These are phyloP conservation scores for Limnothrissa miodon DNA, from an alignment of 2,113 vertebrate species.

Conservation along the genomic window DNA sequence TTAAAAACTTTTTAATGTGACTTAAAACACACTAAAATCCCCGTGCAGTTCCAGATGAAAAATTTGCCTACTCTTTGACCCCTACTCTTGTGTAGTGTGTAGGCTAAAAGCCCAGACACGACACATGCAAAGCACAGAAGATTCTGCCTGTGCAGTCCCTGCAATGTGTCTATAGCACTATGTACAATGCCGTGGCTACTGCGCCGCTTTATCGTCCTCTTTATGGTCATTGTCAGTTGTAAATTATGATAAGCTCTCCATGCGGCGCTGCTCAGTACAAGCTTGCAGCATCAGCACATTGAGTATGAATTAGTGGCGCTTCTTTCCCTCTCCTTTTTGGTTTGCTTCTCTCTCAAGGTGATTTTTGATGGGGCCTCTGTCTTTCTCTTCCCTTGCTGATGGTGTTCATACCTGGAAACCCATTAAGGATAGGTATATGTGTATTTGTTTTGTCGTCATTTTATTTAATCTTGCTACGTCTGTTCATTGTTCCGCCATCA, in stretches of 20 bases:
- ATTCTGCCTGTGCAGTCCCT: background rate
- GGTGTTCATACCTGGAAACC: background rate
- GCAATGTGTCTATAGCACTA: background rate
- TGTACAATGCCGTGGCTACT: background rate
- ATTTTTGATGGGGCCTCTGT: background rate
- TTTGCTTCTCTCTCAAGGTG: slow-evolving; percentile 4
- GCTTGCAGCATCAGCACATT: slow-evolving; percentile 10
- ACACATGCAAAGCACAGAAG: background rate
- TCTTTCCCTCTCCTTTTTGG: background rate
- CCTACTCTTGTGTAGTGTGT: too few relatives aligned
- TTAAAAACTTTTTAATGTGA: too few relatives aligned
- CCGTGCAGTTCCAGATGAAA: background rate
- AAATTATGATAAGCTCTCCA: slow-evolving; percentile 17
- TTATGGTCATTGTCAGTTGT: slow-evolving; percentile 15
- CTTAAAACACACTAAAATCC: too few relatives aligned
- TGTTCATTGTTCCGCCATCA: slow-evolving; percentile 21
- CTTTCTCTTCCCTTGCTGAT: background rate
- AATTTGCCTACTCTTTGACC: background rate
- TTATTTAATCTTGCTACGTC: slow-evolving; percentile 4
- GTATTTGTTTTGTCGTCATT: background rate
- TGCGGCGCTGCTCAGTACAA: background rate
- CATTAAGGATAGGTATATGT: background rate
- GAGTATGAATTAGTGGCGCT: background rate
- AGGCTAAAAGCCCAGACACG: background rate
- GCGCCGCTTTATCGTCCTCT: background rate